Base-by-base conservation (phyloP, 2,113 vertebrate species). In the Trachemys scripta region DNA sequence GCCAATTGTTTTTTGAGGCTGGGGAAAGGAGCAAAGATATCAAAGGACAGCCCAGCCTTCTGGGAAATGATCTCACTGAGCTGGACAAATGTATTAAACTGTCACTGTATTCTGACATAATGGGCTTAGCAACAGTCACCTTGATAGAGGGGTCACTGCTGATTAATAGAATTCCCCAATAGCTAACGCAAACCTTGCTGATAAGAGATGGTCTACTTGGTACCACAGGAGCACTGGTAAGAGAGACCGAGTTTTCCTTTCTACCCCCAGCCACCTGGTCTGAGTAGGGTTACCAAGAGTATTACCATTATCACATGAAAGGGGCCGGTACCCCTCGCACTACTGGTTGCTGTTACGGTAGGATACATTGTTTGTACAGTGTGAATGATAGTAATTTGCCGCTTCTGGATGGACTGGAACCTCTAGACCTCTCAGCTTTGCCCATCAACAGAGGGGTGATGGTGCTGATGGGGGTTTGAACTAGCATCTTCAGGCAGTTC, bases 11-110 rank as follows among this genome's bases (percentile, higher is more conserved):
- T 97, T 90, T 54, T 65, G 81, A 91, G 88, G 53, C 57, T 90
- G 89, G 85, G 94, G 82, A 88, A 81, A 95, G 47, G 88, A 96
- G 90, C 82, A 47, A 29, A 51, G 92, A 94, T 97, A 96, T 96
- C 93, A 97, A 97, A 96, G 92, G 96, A 95, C 79, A 79, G 16
- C 49, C 47, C 69, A n/a, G 90, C 84, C 81, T 97, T 91, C 96
- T 96, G 96, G 94, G 94, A 96, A 96, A 93, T 94, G 87, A 94
- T 91, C 90, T 94, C 82, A 94, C 75, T 42, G 45, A 56, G 42
- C 93, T 89, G 91, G 95, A 92, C 93, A 95, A 94, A 90, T 89
- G 79, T 69, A 95, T 95, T 85, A 82, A 95, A 95, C 94, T 89
- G 72, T 78, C 90, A 92, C 95, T 90, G 91, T 56, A 65, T 50